Base-by-base conservation (phyloP, 2,888 invertebrate species). In the Cartodere bifasciata region DNA sequence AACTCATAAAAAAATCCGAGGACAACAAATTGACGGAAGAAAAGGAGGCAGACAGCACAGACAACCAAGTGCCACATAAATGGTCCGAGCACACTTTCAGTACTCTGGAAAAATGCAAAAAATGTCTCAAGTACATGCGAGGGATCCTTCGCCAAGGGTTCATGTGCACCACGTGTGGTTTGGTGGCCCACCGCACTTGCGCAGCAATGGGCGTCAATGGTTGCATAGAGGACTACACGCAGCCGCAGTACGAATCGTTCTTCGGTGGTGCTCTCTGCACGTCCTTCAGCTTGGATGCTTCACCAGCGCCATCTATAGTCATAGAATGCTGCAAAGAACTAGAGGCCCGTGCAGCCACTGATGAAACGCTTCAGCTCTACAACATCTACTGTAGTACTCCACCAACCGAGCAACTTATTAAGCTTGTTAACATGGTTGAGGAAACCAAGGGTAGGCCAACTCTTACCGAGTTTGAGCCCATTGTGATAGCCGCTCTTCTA, bases 101-200 rank as follows among this genome's bases (percentile, higher is more conserved):
- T 43, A 63, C 66, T 33, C 60, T 79, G 48, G 73, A 78, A 55
- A 64, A 68, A 42, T 82, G 81, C 60, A 74, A 75, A 55, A 72
- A 77, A 55, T 82, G 82, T 58, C 70, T 74, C 55, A 75, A 75
- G 55, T 75, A 70, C 54, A 63, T 81, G 40, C 64, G 75, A 43
- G 79, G 79, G 25, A 60, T 80, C 24, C 61, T 75, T 46, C 73
- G 76, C 48, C 79, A 80, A 57, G 80, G 80, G 28, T 68, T 75
- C 37, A 66, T 76, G 40, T 81, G 80, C 53, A 68, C 74, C 64
- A 72, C 76, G 67, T 81, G 81, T 56, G 77, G 78, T 33, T 59
- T 77, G 44, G 70, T 77, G 37, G 71, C 75, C 41, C 81, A 81
- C 58, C 65, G 75, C 39, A 73, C 74, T 39, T 81, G 80, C 56